phyloP scores from a whole-genome alignment of 2,113 vertebrate species.

The Centrocercus urophasianus region DNA sequence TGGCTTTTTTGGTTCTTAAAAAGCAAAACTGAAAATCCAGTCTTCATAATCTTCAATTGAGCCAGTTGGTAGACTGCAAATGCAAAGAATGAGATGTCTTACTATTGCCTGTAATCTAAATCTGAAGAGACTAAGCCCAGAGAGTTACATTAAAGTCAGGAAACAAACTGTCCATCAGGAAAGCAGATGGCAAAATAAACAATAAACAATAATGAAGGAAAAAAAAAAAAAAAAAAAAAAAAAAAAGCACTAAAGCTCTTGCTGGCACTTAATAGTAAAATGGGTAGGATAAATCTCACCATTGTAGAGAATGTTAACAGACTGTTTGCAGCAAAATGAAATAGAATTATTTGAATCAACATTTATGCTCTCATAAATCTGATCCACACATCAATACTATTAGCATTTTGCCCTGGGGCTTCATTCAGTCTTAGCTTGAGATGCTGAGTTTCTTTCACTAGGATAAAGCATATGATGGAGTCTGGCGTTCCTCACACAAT shows the following conservation, averaged over 20 bases:
- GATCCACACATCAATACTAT: neutral
- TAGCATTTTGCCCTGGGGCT: neutral
- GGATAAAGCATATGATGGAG: neutral
- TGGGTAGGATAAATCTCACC: slow-evolving; percentile 38
- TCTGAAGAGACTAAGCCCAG: slow-evolving; percentile 32
- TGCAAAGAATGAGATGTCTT: slow-evolving; percentile 32
- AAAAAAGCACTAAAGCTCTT: slow-evolving; percentile 13
- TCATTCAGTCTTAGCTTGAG: neutral
- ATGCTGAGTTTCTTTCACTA: neutral
- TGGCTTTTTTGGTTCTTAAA: neutral
- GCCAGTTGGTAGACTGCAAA: slow-evolving; percentile 4
- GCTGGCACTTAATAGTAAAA: slow-evolving; percentile 1
- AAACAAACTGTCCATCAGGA: neutral
- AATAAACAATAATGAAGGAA: slow-evolving; percentile 8
- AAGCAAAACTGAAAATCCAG: slow-evolving; percentile 39
- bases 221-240: slow-evolving; percentile 12
- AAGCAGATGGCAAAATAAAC: slow-evolving; percentile 66
- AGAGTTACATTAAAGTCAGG: slow-evolving; percentile 48
- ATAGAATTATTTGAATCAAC: slow-evolving; percentile 18
- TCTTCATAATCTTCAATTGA: slow-evolving; percentile 14
- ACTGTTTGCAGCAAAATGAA: slow-evolving; percentile 31
- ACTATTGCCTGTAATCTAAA: slow-evolving; percentile 38
- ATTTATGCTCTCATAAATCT: neutral
- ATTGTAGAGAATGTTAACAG: neutral
- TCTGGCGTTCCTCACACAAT: neutral